Evolutionary conservation across 2,113 vertebrate genomes (phyloP).

Genomic region (Puffinus mauretanicus): DNA sequence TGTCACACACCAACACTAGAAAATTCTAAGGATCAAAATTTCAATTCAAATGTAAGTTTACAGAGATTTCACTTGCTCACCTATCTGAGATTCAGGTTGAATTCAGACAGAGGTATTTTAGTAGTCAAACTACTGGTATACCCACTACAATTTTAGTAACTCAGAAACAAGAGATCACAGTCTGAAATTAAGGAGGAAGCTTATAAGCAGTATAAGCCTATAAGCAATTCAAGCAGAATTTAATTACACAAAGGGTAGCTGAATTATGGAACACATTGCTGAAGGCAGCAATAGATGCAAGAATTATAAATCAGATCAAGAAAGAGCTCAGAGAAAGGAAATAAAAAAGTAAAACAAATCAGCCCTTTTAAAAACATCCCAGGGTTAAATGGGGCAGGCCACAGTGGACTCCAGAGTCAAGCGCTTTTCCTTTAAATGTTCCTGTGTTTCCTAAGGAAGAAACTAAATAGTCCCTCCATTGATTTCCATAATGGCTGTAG

Average conservation of each 20-base stretch:
- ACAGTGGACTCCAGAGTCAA: constrained; percentile 45
- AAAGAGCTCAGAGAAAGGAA: constrained; percentile 60
- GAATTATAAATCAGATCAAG: constrained; percentile 74
- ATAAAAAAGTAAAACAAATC: constrained; percentile 72
- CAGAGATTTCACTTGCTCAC: constrained; percentile 1
- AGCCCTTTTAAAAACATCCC: constrained; percentile 69
- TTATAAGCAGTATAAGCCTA: constrained; percentile 53
- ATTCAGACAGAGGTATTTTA: constrained; percentile 48
- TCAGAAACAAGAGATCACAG: constrained; percentile 52
- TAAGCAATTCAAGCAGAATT: constrained; percentile 74
- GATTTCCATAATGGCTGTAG: constrained; percentile 66
- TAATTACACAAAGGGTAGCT: constrained; percentile 71
- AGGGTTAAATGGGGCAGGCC: constrained; percentile 68
- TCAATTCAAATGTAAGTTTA: constrained; percentile 32
- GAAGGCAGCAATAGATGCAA: constrained; percentile 70
- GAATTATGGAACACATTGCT: constrained; percentile 70
- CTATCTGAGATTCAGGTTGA: constrained; percentile 23
- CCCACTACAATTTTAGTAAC: constrained; percentile 36
- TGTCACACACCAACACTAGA: not conserved
- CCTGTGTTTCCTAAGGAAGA: constrained; percentile 52
- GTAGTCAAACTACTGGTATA: not conserved
- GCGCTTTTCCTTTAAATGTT: constrained; percentile 43
- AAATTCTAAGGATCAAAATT: constrained; percentile 46
- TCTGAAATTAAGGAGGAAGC: constrained; percentile 53
- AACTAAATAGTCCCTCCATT: constrained; percentile 60